A percentile compares a stretch with the other conserved stretches of the same genome.
Conservation (phyloP, 2,113 vertebrate species). For the Mustelus asterias region DNA sequence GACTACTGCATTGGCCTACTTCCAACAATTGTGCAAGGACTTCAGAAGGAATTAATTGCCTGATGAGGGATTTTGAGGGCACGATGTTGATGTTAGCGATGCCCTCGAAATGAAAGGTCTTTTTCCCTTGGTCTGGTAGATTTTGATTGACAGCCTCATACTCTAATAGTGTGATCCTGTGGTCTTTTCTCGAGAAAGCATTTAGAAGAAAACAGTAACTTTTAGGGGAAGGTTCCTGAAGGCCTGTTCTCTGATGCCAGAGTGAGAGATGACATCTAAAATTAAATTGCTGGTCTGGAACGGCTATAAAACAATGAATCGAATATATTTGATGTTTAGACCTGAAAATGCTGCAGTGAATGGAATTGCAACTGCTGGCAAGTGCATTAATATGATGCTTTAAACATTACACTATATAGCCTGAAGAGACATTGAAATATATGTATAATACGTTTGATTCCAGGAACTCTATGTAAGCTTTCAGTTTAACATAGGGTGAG, state of each 20-base stretch:
- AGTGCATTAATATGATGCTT: not conserved
- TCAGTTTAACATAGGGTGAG: not conserved
- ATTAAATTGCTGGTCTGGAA: not conserved
- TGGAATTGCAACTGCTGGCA: not conserved
- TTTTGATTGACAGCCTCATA: not conserved
- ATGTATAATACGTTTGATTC: not conserved
- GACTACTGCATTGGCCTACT: not conserved
- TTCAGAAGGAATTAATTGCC: not conserved
- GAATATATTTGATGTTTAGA: not conserved
- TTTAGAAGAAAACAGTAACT: not conserved
- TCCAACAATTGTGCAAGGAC: not conserved
- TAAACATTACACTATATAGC: not conserved
- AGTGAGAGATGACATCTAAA: not conserved
- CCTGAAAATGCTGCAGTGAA: not conserved
- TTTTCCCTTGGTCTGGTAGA: not conserved
- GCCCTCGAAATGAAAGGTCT: not conserved
- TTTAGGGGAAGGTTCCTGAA: not conserved
- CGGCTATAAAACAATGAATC: not conserved
- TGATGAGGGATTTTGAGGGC: not conserved
- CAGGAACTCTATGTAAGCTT: not conserved
- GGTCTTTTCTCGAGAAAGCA: too few relatives aligned
- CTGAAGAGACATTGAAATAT: not conserved
- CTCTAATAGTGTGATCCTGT: too few relatives aligned
- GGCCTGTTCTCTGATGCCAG: not conserved
- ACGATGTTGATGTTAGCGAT: not conserved